Evolutionary conservation across 2,113 vertebrate genomes (phyloP), one percentile per base, ranked within the genome.

Genomic region (Ciconia maguari): DNA sequence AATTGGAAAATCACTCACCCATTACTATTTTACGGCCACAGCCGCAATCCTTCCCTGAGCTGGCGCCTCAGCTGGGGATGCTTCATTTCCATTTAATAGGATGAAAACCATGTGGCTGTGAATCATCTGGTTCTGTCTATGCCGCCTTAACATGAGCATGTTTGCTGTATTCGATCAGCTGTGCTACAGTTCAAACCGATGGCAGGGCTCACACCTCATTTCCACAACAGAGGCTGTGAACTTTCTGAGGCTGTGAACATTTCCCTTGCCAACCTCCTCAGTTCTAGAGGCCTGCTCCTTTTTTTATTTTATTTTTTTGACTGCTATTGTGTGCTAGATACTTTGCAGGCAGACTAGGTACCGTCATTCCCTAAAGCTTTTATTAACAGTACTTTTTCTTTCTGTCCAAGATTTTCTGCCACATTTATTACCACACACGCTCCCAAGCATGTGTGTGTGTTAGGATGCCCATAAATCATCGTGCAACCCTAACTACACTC

Each of bases 1-100:
- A 94, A 96, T 74, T 94, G 95, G 96, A 95, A 95, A 97, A 97
- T 77, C 70, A 77, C 74, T 97, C 95, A 89, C 54, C 87, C 78
- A 2, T 93, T 85, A 68, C 86, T 81, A 44, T 75, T 94, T 92
- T 89, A 97, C 0, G 3, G 44, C 77, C 90, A 64, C 71, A 87
- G 55, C 65, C 29, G 0, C 91, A 85, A 70, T 76, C 77, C 58
- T 85, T 22, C 83, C 70, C 83, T 61, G 89, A 30, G 78, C 58
- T 42, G 57, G 69, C 0, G 2, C 34, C 82, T 79, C 61, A 77
- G 84, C 75, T 75, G 48, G 11, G 41, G 69, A 72, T 78, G 91
- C 70, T 79, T 89, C 76, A 38, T 96, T 96, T 96, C 95, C 87
- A 89, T 89, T 93, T 97, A 94, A 96, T 69, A 80, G 89, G 83